Evolutionary conservation across 2,113 vertebrate species (phyloP), one percentile per base, ranked within the genome.

Genomic region (Turdus rufiventris): DNA sequence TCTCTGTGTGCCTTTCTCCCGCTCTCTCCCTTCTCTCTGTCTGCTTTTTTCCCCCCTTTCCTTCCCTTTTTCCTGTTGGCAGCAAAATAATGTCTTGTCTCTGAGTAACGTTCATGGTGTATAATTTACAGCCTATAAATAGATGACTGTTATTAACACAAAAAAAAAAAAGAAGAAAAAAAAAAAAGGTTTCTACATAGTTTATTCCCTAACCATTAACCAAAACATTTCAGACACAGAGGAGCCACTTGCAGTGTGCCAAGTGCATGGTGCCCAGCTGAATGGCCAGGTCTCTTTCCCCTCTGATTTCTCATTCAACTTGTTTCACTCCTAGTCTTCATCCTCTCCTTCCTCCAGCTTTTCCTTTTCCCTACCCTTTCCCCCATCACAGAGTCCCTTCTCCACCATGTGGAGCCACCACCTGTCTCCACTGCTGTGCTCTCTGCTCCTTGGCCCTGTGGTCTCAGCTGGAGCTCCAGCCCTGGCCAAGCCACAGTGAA

Each of bases 51-150:
- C 19, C 7, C 51, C 15, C 14, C 26, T 70, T 91, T 50, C 65
- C 56, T 88, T 91, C 45, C 15, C 45, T 92, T 97, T 97, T 97
- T 89, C 81, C 95, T 94, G 66, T 82, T 97, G 97, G 97, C 98
- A 98, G 93, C 88, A 95, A 98, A 98, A 98, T 97, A 98, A 97
- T 94, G 95, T 97, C 97, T 98, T 98, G 96, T 97, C 97, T 98
- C 96, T 90, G 94, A 97, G 94, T 97, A 89, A 93, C 10, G 33
- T 96, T 97, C 89, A 33, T 78, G 57, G 95, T 76, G 19, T 98
- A 97, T 98, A 98, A 98, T 98, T 98, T 98, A 93, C 93, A 93
- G 68, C 61, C 97, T 98, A 98, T 97, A 98, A 98, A 98, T 98
- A 98, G 98, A 97, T 95, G 67, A 58, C 97, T 96, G 95, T 94